phyloP scores from a whole-genome alignment of 2,888 invertebrate genomes.

The Agrochola lota region DNA sequence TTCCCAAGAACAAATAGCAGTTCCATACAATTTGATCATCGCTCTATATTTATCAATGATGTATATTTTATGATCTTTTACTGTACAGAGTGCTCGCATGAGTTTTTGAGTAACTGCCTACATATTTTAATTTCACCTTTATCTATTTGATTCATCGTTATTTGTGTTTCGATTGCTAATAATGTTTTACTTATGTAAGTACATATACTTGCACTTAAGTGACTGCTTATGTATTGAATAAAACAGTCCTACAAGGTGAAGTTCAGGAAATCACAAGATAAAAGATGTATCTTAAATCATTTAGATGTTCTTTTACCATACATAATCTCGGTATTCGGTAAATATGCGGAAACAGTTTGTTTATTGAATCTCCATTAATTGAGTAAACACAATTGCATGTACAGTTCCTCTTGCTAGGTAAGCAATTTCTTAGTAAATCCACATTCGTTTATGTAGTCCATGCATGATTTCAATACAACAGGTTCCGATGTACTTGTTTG shows the following conservation, averaged over 20 bases:
- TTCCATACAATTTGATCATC: slow-evolving; percentile 56
- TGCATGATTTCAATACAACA: slow-evolving; percentile 1
- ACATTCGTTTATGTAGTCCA: background rate
- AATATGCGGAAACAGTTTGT: background rate
- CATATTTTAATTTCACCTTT: slow-evolving; percentile 12
- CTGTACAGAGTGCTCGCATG: slow-evolving; percentile 59
- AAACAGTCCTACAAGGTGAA: background rate
- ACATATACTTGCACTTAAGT: no score
- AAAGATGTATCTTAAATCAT: background rate
- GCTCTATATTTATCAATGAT: slow-evolving; percentile 73
- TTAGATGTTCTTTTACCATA: background rate
- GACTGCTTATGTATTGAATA: background rate
- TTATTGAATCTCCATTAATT: background rate
- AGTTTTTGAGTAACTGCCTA: slow-evolving; percentile 1
- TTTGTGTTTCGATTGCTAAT: background rate
- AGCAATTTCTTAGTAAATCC: no score
- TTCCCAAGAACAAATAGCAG: slow-evolving; percentile 64
- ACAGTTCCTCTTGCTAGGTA: no score
- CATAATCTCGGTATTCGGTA: no score
- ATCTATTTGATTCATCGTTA: slow-evolving; percentile 10
- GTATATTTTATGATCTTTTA: slow-evolving; percentile 74
- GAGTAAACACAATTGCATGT: no score
- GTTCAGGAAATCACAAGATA: background rate
- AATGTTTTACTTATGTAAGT: background rate
- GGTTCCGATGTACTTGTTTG: background rate